A percentile compares a stretch with the other conserved stretches of the same genome.
Evolutionary conservation across 2,888 invertebrate species (phyloP).

Genomic region (Parochlus steinenii): DNA sequence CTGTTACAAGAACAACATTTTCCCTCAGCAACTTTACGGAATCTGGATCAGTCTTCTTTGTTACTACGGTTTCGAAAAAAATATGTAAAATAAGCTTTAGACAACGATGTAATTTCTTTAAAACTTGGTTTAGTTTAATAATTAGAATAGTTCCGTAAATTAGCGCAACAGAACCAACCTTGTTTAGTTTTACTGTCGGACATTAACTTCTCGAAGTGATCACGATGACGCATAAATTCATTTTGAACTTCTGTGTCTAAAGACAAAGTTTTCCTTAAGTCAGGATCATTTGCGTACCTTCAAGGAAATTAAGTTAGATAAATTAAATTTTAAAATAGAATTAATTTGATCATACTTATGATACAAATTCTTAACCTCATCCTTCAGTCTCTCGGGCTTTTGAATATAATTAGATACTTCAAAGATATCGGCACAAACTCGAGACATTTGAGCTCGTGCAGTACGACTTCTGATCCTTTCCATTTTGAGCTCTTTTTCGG

Average conservation of each 20-base stretch:
- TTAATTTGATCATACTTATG: conserved; percentile 14
- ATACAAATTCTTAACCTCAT: conserved; percentile 23
- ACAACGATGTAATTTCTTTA: no score
- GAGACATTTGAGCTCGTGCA: conserved; percentile 45
- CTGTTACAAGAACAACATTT: conserved; percentile 57
- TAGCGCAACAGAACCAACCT: no score
- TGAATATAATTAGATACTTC: conserved; percentile 62
- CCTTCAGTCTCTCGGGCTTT: conserved; percentile 29
- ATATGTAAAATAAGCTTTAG: no score
- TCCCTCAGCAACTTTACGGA: conserved; percentile 55
- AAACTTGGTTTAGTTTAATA: no score
- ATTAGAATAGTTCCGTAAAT: no score
- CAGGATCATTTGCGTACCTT: conserved; percentile 54
- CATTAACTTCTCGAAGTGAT: conserved; percentile 55
- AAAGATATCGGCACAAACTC: conserved; percentile 67
- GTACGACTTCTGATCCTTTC: conserved; percentile 45
- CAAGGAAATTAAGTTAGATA: conserved; percentile 46
- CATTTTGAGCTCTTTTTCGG: conserved; percentile 50
- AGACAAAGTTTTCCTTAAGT: conserved; percentile 45
- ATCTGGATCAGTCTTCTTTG: conserved; percentile 35
- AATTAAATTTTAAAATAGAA: conserved; percentile 14
- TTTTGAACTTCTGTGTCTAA: conserved; percentile 55
- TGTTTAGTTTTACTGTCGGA: conserved; percentile 23
- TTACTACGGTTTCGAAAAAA: conserved; percentile 26
- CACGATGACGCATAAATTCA: conserved; percentile 64